Conservation (phyloP, 2,113 vertebrate species). For the Eulemur macaco region DNA sequence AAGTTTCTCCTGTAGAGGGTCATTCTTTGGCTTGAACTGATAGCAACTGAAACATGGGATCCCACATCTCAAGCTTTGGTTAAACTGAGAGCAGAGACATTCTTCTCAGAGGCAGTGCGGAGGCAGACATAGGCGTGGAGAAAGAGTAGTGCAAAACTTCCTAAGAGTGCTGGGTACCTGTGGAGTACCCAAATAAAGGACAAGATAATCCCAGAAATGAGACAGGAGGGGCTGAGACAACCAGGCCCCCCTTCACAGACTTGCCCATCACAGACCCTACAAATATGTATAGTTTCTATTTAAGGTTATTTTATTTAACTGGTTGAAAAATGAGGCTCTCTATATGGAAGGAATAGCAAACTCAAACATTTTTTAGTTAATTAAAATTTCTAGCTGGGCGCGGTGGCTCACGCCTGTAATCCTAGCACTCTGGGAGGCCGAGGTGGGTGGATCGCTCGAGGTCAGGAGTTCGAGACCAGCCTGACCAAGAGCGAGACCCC, state of each 20-base stretch:
- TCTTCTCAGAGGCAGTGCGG: not conserved
- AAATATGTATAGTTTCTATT: not conserved
- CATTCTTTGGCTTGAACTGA: not conserved
- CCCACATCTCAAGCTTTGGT: not conserved
- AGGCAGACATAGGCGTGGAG: not conserved
- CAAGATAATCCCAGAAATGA: not conserved
- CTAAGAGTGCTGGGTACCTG: not conserved
- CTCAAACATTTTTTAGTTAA: not conserved
- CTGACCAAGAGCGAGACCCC: too few species aligned
- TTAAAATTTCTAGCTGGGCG: not conserved
- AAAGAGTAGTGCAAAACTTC: not conserved
- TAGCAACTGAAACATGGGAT: not conserved
- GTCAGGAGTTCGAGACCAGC: too few species aligned
- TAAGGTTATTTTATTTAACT: not conserved
- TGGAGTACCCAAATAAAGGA: not conserved
- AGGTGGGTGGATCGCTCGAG: too few species aligned
- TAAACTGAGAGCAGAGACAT: not conserved
- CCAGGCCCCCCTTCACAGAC: not conserved
- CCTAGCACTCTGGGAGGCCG: too few species aligned
- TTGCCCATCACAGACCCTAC: not conserved
- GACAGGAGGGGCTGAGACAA: not conserved
- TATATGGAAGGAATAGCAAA: not conserved
- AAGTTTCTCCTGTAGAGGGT: not conserved
- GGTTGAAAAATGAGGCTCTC: not conserved
- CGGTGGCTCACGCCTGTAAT: too few species aligned